Base-by-base conservation (phyloP, 1,140 invertebrate genomes). In the Drosophila micromelanica region DNA sequence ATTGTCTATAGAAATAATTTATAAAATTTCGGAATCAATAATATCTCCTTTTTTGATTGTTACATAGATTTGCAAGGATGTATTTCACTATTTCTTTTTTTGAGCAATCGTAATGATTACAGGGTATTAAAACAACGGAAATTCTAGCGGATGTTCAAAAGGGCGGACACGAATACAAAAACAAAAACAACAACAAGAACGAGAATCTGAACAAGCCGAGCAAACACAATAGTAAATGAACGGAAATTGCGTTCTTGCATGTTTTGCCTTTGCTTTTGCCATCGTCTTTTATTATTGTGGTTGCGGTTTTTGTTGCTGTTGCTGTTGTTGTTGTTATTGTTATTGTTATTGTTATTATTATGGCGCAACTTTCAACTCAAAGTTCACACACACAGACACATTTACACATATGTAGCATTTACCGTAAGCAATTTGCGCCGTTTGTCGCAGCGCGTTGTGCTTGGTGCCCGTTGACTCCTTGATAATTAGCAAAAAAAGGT, bases 381-480 rank as follows among this genome's bases (percentile, higher is more conserved):
- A 13, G 12, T 23, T 42, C 6, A 17, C 30, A 56, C n/a, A 9
- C 15, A 52, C 55, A 37, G 23, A 49, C 17, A 20, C 20, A 54
- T 9, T 52, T 9, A 61, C 23, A 65, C 37, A 57, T 30, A 59
- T 60, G 32, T 13, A 42, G 20, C 59, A 73, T 56, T 93, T 93
- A 97, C 96, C 96, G 90, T 95, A 94, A 78, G 96, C 96, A 93
- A 96, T 96, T 92, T 97, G 96, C 81, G 96, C 95, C 75, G 95
- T 94, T 93, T 96, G 95, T 80, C 95, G 94, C 72, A 97, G 85
- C 75, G 94, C 93, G 52, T 94, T 93, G 77, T 96, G 93, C 92
- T 96, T 97, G 9, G 94, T 94, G 76, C 95, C 95, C 64, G 94
- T 94, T 61, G 96, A 95, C 92, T 97, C 96, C 92, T 95, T 96